Percentiles rank a stretch among this genome's conserved stretches.
Conservation (phyloP, 2,888 invertebrate species). For the Diarsia mendica region DNA sequence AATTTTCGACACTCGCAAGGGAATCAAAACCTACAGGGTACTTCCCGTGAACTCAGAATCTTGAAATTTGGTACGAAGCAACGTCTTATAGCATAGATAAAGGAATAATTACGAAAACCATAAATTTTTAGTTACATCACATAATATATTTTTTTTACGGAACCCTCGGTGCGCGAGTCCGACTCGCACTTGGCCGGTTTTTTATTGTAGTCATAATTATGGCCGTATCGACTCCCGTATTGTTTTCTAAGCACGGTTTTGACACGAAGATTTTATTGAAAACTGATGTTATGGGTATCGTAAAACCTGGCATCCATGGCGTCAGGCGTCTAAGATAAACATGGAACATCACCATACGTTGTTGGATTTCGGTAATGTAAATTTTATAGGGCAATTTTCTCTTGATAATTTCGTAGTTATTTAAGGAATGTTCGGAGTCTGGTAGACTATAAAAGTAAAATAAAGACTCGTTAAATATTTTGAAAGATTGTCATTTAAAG, state of each 20-base stretch:
- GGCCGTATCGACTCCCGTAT: conserved; percentile 77
- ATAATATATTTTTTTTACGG: too few relatives aligned
- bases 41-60: too few relatives aligned
- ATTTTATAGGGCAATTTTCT: conserved; percentile 81
- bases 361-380: conserved; percentile 75
- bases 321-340: conserved; percentile 77
- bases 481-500: conserved; percentile 39
- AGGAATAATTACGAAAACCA: too few relatives aligned
- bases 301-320: conserved; percentile 80
- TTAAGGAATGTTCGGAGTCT: conserved; percentile 64
- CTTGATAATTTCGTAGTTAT: conserved; percentile 73
- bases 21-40: too few relatives aligned
- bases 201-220: conserved; percentile 74
- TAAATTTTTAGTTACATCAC: too few relatives aligned
- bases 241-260: conserved; percentile 75
- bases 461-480: conserved; percentile 49
- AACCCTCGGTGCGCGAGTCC: too few relatives aligned
- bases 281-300: conserved; percentile 80
- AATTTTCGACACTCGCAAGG: too few relatives aligned
- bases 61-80: too few relatives aligned
- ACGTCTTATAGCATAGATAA: too few relatives aligned
- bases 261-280: conserved; percentile 81
- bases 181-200: too few relatives aligned
- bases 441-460: conserved; percentile 58
- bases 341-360: conserved; percentile 71